Conservation (phyloP, 1,140 invertebrate species). For the Neodiprion pinetum region DNA sequence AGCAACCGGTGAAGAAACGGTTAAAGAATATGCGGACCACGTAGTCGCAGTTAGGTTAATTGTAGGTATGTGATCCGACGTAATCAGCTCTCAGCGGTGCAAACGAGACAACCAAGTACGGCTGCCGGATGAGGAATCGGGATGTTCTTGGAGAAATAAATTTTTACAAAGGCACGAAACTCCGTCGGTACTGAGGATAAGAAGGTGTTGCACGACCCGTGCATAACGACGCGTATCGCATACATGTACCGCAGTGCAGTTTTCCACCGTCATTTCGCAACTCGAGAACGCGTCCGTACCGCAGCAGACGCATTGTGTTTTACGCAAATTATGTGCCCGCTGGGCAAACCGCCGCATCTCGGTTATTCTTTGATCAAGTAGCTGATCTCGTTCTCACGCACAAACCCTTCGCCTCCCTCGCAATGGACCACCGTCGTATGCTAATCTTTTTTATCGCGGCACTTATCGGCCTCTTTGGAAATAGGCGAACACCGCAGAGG, state of each 20-base stretch:
- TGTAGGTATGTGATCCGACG: background rate
- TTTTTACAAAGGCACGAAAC: background rate
- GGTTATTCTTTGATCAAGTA: background rate
- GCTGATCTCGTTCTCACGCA: conserved; percentile 3
- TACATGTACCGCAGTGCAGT: background rate
- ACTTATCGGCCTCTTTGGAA: background rate
- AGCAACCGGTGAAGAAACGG: background rate
- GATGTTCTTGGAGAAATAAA: too few relatives aligned
- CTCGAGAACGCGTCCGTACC: background rate
- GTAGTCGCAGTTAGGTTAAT: conserved; percentile 1
- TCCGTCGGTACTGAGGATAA: background rate
- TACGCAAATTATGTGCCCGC: background rate
- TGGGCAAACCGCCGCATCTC: background rate
- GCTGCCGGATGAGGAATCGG: too few relatives aligned
- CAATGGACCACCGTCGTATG: background rate
- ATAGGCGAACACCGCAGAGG: background rate
- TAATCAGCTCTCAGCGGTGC: background rate
- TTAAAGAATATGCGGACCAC: background rate
- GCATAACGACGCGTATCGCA: too few relatives aligned
- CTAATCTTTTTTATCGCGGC: background rate
- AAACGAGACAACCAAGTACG: background rate
- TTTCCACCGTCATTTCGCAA: background rate
- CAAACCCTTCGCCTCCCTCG: background rate
- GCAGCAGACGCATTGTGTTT: background rate
- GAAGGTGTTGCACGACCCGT: too few relatives aligned